Evolutionary conservation across 2,888 invertebrate species (phyloP).

Genomic region (Microplitis manilae): DNA sequence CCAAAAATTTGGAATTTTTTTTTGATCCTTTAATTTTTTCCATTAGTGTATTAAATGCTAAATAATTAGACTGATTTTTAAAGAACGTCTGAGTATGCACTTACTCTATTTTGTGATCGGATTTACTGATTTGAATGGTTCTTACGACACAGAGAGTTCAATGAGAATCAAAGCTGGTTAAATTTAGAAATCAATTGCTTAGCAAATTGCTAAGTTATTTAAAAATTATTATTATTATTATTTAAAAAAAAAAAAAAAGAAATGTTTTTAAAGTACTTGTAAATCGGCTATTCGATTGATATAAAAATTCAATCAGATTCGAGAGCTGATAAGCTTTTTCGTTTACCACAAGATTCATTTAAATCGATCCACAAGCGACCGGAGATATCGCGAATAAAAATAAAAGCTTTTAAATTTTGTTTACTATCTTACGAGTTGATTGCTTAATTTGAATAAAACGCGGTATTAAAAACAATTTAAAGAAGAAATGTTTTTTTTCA

Average conservation of each 20-base stretch:
- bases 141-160: too few relatives aligned
- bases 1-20: too few relatives aligned
- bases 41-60: too few relatives aligned
- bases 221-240: not conserved
- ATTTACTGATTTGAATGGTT: too few relatives aligned
- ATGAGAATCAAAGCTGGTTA: too few relatives aligned
- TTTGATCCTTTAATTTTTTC: too few relatives aligned
- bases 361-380: not conserved
- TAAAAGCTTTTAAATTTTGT: not conserved
- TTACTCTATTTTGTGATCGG: too few relatives aligned
- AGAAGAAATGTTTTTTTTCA: not conserved
- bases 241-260: not conserved
- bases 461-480: not conserved
- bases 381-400: not conserved
- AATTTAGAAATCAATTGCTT: not conserved
- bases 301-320: not conserved
- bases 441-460: not conserved
- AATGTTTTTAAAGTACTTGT: slow-evolving; percentile 16
- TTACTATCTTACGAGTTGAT: not conserved
- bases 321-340: not conserved
- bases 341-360: slow-evolving; percentile 26
- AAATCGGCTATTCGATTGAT: not conserved
- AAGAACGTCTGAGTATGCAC: too few relatives aligned
- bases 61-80: too few relatives aligned
- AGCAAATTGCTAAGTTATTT: slow-evolving; percentile 7